These are phyloP conservation scores for Pollenia labialis DNA, from an alignment of 2,888 invertebrate species.

Conservation along the genomic window DNA sequence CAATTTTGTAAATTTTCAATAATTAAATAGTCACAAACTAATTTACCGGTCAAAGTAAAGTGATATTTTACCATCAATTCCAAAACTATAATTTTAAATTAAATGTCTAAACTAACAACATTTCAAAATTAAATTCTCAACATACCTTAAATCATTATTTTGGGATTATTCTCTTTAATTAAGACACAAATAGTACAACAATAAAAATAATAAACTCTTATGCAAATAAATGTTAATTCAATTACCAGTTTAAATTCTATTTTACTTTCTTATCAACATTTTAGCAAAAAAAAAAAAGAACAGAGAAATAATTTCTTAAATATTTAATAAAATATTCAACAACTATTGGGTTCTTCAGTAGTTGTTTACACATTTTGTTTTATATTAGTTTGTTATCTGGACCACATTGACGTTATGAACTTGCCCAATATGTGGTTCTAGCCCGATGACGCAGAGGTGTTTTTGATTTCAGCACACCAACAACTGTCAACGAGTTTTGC, in stretches of 20 bases:
- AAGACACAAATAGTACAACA: not conserved
- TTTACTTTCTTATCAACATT: constrained; percentile 36
- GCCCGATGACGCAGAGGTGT: too few relatives aligned
- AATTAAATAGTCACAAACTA: constrained; percentile 31
- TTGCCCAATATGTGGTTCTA: too few relatives aligned
- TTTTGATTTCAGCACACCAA: too few relatives aligned
- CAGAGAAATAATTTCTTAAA: constrained; percentile 6
- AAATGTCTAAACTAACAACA: too few relatives aligned
- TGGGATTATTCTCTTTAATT: not conserved
- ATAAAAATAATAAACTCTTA: constrained; percentile 6
- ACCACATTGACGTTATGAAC: too few relatives aligned
- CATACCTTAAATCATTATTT: not conserved
- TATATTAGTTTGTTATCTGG: too few relatives aligned
- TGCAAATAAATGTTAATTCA: constrained; percentile 47
- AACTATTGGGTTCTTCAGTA: not conserved
- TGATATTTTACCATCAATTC: not conserved
- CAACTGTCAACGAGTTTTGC: too few relatives aligned
- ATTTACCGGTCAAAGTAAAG: not conserved
- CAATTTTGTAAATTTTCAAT: not conserved
- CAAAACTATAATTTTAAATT: too few relatives aligned
- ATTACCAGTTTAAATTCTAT: constrained; percentile 43
- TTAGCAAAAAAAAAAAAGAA: constrained; percentile 4
- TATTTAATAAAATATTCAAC: constrained; percentile 20
- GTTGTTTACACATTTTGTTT: too few relatives aligned
- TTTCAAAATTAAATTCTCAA: not conserved